These are phyloP conservation scores for Bolborhynchus lineola DNA, from an alignment of 2,113 vertebrate species.

Conservation along the genomic window DNA sequence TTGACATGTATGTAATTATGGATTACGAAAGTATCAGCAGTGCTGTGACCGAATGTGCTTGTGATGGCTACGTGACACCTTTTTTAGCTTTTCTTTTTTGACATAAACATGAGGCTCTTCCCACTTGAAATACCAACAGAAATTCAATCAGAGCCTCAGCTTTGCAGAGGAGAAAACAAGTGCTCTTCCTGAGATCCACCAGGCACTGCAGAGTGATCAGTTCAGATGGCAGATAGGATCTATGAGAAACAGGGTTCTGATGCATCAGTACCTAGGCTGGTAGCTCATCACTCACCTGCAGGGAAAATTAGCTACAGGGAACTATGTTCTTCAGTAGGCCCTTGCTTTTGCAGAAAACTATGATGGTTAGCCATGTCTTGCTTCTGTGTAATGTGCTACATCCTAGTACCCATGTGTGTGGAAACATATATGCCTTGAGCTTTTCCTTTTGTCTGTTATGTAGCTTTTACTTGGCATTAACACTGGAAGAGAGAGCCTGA, in stretches of 20 bases:
- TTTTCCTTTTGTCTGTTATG: background rate
- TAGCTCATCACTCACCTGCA: background rate
- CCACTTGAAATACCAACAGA: background rate
- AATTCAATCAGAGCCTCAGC: background rate
- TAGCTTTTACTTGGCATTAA: background rate
- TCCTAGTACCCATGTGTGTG: background rate
- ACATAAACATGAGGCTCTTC: background rate
- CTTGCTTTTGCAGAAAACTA: background rate
- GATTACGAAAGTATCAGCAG: background rate
- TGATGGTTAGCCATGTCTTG: background rate
- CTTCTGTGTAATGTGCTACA: background rate
- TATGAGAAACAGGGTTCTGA: background rate
- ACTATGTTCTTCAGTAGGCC: background rate
- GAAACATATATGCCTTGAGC: background rate
- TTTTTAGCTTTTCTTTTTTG: background rate
- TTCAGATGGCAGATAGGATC: background rate
- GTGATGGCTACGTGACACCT: background rate
- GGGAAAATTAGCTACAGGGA: background rate
- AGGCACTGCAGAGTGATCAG: background rate
- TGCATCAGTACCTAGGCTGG: background rate
- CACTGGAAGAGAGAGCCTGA: background rate
- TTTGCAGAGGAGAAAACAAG: background rate
- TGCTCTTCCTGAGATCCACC: background rate
- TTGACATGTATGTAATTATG: background rate
- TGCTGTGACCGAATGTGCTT: background rate